phyloP scores from a whole-genome alignment of 2,113 vertebrate species.

The Pandion haliaetus region DNA sequence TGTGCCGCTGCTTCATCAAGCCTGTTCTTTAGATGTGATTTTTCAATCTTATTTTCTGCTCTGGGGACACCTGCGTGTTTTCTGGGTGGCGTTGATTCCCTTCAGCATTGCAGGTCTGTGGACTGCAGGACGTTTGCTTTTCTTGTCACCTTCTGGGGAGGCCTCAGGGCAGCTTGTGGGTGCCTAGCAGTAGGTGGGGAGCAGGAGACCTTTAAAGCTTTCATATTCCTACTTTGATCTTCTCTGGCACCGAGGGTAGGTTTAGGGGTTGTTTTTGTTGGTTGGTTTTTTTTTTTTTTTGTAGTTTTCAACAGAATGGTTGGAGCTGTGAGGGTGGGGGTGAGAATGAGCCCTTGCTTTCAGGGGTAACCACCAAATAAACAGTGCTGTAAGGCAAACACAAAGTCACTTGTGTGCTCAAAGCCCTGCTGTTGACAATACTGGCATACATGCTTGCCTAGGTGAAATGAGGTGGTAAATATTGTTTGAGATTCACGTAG shows the following conservation, averaged over 20 bases:
- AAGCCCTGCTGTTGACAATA: neutral
- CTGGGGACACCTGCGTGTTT: neutral
- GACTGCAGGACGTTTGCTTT: neutral
- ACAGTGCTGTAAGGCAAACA: neutral
- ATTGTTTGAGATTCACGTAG: neutral
- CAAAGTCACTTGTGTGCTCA: neutral
- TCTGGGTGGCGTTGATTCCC: neutral
- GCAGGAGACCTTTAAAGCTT: neutral
- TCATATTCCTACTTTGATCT: neutral
- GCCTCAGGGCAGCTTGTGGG: neutral
- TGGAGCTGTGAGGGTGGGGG: neutral
- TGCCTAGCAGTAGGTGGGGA: neutral
- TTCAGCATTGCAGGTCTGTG: neutral
- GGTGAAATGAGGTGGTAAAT: neutral
- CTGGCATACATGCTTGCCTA: neutral
- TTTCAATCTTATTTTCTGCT: neutral
- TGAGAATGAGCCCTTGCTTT: neutral
- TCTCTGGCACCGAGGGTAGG: neutral
- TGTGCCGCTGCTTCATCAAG: fast-evolving
- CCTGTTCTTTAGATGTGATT: neutral
- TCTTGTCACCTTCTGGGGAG: neutral
- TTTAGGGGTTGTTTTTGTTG: neutral
- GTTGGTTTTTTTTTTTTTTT: neutral
- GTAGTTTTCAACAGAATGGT: neutral
- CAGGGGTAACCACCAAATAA: neutral